Percentiles rank a stretch among this genome's conserved stretches.
Evolutionary conservation across 2,113 vertebrate genomes (phyloP).

Genomic region (Poeciliopsis prolifica): DNA sequence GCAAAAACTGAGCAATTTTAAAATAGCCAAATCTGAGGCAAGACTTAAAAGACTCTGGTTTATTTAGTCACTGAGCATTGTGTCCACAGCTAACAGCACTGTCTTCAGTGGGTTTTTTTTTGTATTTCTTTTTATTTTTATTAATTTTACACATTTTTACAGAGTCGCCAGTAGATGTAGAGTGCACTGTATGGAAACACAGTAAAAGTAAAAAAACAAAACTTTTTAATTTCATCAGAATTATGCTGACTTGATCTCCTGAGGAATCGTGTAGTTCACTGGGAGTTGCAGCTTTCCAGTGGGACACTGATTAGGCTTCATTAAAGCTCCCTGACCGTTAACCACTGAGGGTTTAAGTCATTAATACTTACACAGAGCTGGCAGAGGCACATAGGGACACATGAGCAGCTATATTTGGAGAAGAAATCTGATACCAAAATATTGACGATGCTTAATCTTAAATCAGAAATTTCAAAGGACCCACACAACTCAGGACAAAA

Average conservation of each 20-base stretch:
- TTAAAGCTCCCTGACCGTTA: conserved; percentile 59
- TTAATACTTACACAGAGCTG: neutral
- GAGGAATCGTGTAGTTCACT: conserved; percentile 22
- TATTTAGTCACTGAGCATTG: neutral
- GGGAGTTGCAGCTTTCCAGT: conserved; percentile 47
- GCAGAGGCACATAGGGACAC: conserved; percentile 20
- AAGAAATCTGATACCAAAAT: neutral
- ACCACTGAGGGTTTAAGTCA: conserved; percentile 31
- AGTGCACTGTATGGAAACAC: neutral
- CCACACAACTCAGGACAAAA: neutral
- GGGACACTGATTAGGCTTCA: conserved; percentile 64
- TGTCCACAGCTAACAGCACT: neutral
- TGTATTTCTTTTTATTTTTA: neutral
- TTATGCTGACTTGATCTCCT: conserved; percentile 22
- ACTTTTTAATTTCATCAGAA: conserved; percentile 18
- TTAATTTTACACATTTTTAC: neutral
- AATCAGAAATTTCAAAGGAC: neutral
- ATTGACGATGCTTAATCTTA: neutral
- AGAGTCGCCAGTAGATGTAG: neutral
- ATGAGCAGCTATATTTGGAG: neutral
- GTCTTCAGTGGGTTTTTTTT: neutral
- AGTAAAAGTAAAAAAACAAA: too few relatives aligned
- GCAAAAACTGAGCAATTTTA: too few relatives aligned
- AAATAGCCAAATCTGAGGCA: neutral
- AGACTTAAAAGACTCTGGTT: neutral